Percentiles rank a stretch among this genome's conserved stretches.
Evolutionary conservation across 2,113 vertebrate genomes (phyloP).

Genomic region (Leucopsar rothschildi): DNA sequence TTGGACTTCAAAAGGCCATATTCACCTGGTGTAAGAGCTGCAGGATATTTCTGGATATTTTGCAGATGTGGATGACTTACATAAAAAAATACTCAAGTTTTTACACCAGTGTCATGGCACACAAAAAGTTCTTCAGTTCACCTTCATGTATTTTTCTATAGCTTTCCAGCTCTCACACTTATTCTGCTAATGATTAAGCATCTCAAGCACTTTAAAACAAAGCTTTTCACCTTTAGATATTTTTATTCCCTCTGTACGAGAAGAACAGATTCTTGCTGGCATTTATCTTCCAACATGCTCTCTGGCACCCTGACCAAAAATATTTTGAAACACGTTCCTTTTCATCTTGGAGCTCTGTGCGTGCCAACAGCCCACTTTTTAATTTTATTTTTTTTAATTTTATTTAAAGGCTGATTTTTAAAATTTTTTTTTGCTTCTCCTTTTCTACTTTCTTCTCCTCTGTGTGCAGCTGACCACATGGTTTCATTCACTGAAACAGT

Average conservation of each 20-base stretch:
- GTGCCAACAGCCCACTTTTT: background rate
- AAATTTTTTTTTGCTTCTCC: background rate
- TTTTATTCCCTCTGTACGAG: background rate
- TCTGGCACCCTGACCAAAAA: background rate
- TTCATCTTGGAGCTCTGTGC: background rate
- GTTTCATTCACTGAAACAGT: background rate
- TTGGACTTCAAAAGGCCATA: background rate
- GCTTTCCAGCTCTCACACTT: background rate
- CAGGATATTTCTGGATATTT: background rate
- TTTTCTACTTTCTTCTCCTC: background rate
- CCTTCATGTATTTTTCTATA: background rate
- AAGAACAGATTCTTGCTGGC: background rate
- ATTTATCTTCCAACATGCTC: background rate
- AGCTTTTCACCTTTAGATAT: conserved; percentile 14
- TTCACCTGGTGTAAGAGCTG: background rate
- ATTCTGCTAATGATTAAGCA: background rate
- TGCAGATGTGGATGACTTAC: background rate
- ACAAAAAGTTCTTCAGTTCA: conserved; percentile 1
- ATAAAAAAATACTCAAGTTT: background rate
- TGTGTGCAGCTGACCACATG: background rate
- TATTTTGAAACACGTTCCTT: background rate
- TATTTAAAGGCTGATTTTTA: background rate
- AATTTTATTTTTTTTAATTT: background rate
- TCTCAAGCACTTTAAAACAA: conserved; percentile 4
- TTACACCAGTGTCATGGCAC: background rate